phyloP scores from a whole-genome alignment of 2,888 invertebrate genomes.

The Caenorhabditis becei region DNA sequence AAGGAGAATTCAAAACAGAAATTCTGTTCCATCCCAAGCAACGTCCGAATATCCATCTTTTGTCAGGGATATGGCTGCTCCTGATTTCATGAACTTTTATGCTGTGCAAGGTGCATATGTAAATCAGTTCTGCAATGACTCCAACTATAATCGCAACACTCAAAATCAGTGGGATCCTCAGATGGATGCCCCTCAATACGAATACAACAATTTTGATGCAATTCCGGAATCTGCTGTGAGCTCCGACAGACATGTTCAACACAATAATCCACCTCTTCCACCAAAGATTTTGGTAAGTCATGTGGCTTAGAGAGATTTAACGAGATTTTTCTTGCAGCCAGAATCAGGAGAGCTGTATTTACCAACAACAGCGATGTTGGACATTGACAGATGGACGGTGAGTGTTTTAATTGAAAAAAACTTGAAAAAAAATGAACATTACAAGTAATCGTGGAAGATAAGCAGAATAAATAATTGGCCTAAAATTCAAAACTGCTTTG shows the following conservation, averaged over 20 bases:
- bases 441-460: too few species aligned
- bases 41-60: not conserved
- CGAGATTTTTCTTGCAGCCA: not conserved
- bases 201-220: not conserved
- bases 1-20: too few species aligned
- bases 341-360: not conserved
- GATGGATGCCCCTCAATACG: too few species aligned
- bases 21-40: too few species aligned
- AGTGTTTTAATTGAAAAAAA: not conserved
- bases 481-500: too few species aligned
- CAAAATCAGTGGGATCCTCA: too few species aligned
- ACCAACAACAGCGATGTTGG: not conserved
- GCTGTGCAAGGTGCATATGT: too few species aligned
- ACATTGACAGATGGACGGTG: not conserved
- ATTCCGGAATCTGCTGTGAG: not conserved
- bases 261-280: not conserved
- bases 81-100: not conserved
- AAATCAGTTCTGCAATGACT: not conserved
- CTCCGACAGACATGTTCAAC: not conserved
- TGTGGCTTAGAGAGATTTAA: too few species aligned
- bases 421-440: too few species aligned
- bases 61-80: not conserved
- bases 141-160: too few species aligned
- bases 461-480: too few species aligned
- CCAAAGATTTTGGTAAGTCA: not conserved